Evolutionary conservation across 1,140 invertebrate species (phyloP).

Genomic region (Stegodyphus mimosarum): DNA sequence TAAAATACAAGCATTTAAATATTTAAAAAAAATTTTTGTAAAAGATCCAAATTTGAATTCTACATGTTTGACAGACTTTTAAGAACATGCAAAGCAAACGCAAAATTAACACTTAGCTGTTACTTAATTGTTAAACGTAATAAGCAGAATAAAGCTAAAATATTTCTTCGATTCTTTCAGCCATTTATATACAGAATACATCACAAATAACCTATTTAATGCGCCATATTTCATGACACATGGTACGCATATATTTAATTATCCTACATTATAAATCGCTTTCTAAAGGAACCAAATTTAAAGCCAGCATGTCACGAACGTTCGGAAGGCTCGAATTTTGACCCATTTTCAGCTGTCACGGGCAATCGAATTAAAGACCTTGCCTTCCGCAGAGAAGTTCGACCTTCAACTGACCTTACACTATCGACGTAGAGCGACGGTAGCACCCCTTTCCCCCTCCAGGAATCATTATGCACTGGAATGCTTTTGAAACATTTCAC

Average conservation of each 20-base stretch:
- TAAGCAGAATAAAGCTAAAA: too few species aligned
- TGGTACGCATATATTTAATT: background rate
- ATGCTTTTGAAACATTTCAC: conserved; percentile 9
- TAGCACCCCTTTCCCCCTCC: conserved; percentile 9
- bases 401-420: conserved; percentile 32
- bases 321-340: conserved; percentile 17
- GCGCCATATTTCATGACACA: too few species aligned
- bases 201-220: too few species aligned
- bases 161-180: too few species aligned
- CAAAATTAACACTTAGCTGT: too few species aligned
- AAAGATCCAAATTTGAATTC: too few species aligned
- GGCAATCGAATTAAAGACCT: conserved; percentile 43
- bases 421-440: conserved; percentile 7
- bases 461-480: conserved; percentile 17
- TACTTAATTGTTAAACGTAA: too few species aligned
- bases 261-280: background rate
- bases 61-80: too few species aligned
- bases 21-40: too few species aligned
- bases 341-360: conserved; percentile 31
- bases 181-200: too few species aligned
- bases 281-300: background rate
- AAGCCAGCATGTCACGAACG: background rate
- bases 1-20: too few species aligned
- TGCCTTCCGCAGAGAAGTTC: background rate
- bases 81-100: too few species aligned